These are phyloP conservation scores for Crotalus viridis DNA, from an alignment of 2,113 vertebrate genomes.

Conservation along the genomic window DNA sequence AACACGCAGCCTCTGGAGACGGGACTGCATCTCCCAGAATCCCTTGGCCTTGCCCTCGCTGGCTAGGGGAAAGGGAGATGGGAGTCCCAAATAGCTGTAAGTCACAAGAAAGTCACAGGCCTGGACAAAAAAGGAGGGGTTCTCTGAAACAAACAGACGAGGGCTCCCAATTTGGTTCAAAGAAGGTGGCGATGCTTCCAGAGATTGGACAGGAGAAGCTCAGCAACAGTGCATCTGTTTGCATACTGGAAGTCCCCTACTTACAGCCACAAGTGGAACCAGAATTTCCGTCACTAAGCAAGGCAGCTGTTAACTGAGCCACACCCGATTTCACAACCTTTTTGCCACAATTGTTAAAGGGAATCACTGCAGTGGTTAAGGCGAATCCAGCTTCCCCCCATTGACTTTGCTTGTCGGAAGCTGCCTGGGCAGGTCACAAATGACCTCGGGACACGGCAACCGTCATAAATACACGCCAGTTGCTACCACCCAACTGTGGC, in stretches of 20 bases:
- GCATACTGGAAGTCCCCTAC: neutral
- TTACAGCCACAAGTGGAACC: neutral
- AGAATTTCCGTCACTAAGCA: neutral
- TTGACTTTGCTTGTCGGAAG: neutral
- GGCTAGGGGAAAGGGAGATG: neutral
- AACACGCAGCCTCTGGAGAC: neutral
- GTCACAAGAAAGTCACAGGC: neutral
- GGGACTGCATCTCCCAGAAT: neutral
- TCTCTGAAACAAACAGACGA: neutral
- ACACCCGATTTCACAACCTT: neutral
- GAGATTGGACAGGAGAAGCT: neutral
- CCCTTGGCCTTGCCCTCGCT: neutral
- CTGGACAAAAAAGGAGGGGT: neutral
- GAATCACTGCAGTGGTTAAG: neutral
- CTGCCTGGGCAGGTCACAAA: neutral
- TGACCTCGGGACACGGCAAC: neutral
- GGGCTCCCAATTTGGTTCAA: neutral
- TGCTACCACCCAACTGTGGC: neutral
- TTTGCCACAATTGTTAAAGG: neutral
- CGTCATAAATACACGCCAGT: neutral
- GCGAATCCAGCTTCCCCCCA: neutral
- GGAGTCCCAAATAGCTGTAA: neutral
- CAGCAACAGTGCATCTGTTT: neutral
- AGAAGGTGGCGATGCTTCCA: neutral
- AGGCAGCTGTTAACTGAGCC: neutral